phyloP scores from a whole-genome alignment of 1,140 invertebrate species.

The Drosophila subobscura region DNA sequence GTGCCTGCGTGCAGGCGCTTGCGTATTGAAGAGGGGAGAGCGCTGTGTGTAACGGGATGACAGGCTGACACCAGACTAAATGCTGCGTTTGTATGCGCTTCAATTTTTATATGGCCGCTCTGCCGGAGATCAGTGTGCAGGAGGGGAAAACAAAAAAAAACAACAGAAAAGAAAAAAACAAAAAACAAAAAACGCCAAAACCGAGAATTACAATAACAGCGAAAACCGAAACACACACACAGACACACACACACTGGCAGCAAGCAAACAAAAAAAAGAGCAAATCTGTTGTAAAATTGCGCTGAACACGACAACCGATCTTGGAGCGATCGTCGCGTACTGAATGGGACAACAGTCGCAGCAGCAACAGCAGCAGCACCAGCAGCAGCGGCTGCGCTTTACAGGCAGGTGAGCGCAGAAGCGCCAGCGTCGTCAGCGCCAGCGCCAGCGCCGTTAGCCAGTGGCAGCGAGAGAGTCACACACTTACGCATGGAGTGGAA shows the following conservation, averaged over 20 bases:
- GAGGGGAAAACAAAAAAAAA: constrained; percentile 40
- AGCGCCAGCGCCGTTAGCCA: not conserved
- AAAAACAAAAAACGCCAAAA: constrained; percentile 47
- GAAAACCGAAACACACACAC: constrained; percentile 51
- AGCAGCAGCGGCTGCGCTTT: constrained; percentile 5
- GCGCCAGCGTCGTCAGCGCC: constrained; percentile 6
- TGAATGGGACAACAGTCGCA: constrained; percentile 66
- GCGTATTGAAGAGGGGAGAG: constrained; percentile 39
- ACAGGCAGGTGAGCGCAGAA: too few relatives aligned
- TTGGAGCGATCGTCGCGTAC: constrained; percentile 70
- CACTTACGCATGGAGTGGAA: not conserved
- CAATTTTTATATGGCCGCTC: constrained; percentile 76
- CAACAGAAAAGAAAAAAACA: constrained; percentile 18
- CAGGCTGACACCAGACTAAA: constrained; percentile 62
- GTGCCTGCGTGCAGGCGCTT: constrained; percentile 16
- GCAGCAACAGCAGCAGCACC: constrained; percentile 9
- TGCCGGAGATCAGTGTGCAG: constrained; percentile 43
- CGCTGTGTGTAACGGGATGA: constrained; percentile 47
- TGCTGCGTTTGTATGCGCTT: constrained; percentile 73
- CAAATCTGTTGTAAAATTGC: constrained; percentile 53
- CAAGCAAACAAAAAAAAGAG: constrained; percentile 30
- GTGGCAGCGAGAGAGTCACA: constrained; percentile 43
- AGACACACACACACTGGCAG: constrained; percentile 38
- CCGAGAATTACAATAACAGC: constrained; percentile 46
- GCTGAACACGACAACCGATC: constrained; percentile 70